These are phyloP conservation scores for Oxyura jamaicensis DNA, from an alignment of 2,113 vertebrate genomes.

Conservation along the genomic window DNA sequence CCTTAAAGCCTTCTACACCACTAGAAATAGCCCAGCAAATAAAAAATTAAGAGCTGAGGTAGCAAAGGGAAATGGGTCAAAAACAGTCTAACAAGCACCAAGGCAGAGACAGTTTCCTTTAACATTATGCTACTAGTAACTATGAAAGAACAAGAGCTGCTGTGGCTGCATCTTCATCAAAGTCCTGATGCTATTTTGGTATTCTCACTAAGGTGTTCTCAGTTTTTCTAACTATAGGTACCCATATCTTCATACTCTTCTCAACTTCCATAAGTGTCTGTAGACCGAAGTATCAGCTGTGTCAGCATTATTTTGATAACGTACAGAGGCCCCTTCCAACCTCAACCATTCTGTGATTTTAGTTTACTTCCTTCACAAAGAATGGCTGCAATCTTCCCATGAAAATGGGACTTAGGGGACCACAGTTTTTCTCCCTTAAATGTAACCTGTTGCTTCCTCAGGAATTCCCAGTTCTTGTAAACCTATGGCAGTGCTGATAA, in stretches of 20 bases:
- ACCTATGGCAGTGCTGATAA: neutral
- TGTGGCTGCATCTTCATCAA: neutral
- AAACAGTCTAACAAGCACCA: neutral
- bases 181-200: neutral
- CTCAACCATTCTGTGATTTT: no score
- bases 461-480: neutral
- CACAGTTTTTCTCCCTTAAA: neutral
- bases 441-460: neutral
- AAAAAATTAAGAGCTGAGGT: neutral
- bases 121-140: neutral
- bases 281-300: neutral
- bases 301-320: neutral
- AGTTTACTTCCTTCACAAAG: neutral
- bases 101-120: neutral
- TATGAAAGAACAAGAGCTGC: neutral
- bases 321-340: no score
- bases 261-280: neutral
- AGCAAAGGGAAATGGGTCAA: neutral
- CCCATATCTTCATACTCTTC: rapidly evolving
- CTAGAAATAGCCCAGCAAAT: neutral
- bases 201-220: neutral
- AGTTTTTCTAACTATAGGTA: neutral
- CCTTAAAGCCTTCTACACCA: neutral
- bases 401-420: neutral
- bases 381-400: neutral